phyloP scores from a whole-genome alignment of 2,888 invertebrate genomes.

The Melikaiella ostensackeni region DNA sequence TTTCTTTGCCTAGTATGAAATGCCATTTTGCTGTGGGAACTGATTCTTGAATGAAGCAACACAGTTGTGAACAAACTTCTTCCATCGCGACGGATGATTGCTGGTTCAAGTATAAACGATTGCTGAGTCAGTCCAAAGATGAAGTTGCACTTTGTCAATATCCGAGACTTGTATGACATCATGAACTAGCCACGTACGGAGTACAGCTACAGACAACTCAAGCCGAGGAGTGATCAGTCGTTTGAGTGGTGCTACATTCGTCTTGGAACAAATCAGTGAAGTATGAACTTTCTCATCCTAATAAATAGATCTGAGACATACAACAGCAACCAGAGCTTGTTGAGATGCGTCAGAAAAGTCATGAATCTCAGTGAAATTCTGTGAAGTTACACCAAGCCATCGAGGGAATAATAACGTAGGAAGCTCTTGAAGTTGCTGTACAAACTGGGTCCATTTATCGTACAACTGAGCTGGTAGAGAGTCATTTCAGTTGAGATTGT shows the following conservation, averaged over 20 bases:
- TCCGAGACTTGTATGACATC: background rate
- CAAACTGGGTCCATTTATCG: too few relatives aligned
- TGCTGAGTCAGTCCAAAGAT: constrained; percentile 42
- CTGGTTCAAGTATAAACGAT: constrained; percentile 37
- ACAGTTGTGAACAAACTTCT: constrained; percentile 43
- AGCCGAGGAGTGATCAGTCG: background rate
- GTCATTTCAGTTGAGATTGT: too few relatives aligned
- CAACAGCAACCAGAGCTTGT: constrained; percentile 33
- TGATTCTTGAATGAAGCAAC: constrained; percentile 42
- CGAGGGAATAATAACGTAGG: background rate
- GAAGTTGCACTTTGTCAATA: background rate
- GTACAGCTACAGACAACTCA: constrained; percentile 27
- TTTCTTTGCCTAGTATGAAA: too few relatives aligned
- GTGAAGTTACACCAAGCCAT: constrained; percentile 18
- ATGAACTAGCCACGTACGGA: constrained; percentile 32
- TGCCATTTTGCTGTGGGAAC: background rate
- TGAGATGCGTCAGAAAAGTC: constrained; percentile 43
- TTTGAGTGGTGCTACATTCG: constrained; percentile 7
- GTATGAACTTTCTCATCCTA: too few relatives aligned
- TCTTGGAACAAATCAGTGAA: too few relatives aligned
- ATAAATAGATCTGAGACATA: constrained; percentile 4
- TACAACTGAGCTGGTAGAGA: too few relatives aligned
- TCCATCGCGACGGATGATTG: constrained; percentile 42
- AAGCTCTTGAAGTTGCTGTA: too few relatives aligned
- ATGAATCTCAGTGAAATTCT: constrained; percentile 20